A percentile compares a stretch with the other conserved stretches of the same genome.
These are phyloP conservation scores for Cranoglanis bouderius DNA, from an alignment of 2,113 vertebrate species.

Conservation along the genomic window DNA sequence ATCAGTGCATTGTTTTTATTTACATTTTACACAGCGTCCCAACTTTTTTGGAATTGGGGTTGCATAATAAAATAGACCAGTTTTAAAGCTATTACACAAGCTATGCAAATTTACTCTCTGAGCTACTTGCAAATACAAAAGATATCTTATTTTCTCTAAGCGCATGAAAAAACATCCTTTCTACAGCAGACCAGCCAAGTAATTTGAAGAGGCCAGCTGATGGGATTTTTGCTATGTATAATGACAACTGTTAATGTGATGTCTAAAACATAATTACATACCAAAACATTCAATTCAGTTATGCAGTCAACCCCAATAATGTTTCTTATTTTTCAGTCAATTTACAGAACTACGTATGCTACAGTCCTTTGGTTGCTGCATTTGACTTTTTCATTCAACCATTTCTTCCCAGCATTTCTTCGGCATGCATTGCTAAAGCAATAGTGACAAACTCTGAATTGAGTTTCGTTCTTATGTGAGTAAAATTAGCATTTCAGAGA, in stretches of 20 bases:
- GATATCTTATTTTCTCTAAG: not conserved
- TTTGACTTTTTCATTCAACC: slow-evolving; percentile 29
- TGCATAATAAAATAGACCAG: not conserved
- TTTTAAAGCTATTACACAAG: not conserved
- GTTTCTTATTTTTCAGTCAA: slow-evolving; percentile 36
- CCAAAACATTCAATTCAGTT: slow-evolving; percentile 10
- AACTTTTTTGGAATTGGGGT: no score
- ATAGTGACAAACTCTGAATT: not conserved
- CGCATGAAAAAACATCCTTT: not conserved
- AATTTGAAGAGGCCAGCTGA: not conserved
- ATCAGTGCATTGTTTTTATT: no score
- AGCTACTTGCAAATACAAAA: not conserved
- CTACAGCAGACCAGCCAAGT: not conserved
- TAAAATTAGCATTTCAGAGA: slow-evolving; percentile 66
- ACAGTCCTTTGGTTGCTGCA: not conserved
- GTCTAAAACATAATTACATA: not conserved
- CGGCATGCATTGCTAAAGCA: not conserved
- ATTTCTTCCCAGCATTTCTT: slow-evolving; percentile 44
- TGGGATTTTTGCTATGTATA: not conserved
- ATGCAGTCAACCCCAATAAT: slow-evolving; percentile 10
- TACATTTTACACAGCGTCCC: no score
- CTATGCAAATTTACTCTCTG: not conserved
- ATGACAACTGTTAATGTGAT: not conserved
- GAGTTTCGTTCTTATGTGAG: slow-evolving; percentile 48
- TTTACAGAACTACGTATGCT: not conserved